Evolutionary conservation across 35 echinoderm and acorn worm species (phyloP), one percentile per base, ranked within the genome.

Genomic region (Apostichopus parvimensis): DNA sequence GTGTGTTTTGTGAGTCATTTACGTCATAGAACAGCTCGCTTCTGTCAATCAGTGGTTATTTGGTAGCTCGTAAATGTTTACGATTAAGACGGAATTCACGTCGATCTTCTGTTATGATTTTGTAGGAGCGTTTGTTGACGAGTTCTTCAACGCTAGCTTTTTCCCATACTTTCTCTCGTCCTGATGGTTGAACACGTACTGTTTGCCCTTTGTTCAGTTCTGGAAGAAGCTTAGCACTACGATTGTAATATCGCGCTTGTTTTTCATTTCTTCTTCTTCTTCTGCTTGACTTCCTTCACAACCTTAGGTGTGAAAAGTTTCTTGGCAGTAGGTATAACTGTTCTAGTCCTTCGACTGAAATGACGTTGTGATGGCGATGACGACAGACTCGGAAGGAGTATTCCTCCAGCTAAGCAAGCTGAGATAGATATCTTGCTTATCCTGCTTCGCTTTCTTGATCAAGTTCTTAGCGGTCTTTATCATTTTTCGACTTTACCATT

Each of bases 401-500:
- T 96, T 96, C 64, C 95, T 81, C 92, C 93, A 96, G n/a, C 53
- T 77, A 17, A 96, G 73, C 17, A 96, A 53, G 8, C 71, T 86
- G 10, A 81, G 73, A 78, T 96, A 73, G 23, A 94, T 12, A 52
- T 96, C 95, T 70, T 68, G 71, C 15, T 87, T 25, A 57, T 21
- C 84, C 59, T 73, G 20, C 24, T 54, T 89, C 53, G 70, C 88
- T 96, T 92, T 25, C 60, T 83, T 13, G 93, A 58, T 9, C 88
- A 58, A 1, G 9, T 26, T 70, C 92, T 95, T 95, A 10, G 92
- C 91, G 54, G 79, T 83, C 55, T 95, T 92, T 5, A 95, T 91
- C 13, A 34, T 28, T 78, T 95, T 85, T 85, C 93, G 8, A 90
- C 93, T 86, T 96, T 94, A 17, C 95, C 93, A 66, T 96, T 96